Evolutionary conservation across 2,113 vertebrate species (phyloP).

Genomic region (Festucalex cinctus): DNA sequence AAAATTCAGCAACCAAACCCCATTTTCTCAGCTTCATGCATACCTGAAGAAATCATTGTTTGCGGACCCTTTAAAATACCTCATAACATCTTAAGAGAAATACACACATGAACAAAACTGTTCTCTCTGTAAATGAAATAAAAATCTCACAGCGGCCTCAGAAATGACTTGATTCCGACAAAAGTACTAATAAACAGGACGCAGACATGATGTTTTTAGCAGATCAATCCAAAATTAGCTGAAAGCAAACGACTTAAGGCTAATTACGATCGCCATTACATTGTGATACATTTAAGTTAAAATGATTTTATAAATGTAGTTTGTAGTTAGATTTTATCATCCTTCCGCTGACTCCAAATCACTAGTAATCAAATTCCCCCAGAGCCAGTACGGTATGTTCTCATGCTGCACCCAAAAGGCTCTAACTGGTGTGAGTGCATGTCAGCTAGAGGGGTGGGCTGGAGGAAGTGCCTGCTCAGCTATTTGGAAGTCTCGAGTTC

Average conservation of each 20-base stretch:
- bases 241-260: no score
- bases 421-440: neutral
- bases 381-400: neutral
- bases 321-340: neutral
- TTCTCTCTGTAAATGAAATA: no score
- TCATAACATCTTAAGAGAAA: neutral
- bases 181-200: no score
- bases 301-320: neutral
- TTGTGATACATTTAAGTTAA: no score
- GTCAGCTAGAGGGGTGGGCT: neutral
- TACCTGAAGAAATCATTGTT: neutral
- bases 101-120: neutral
- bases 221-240: no score
- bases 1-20: no score
- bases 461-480: neutral
- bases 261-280: no score
- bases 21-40: neutral
- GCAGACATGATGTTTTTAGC: no score
- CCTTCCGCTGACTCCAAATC: neutral
- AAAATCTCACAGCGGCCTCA: no score
- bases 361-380: neutral
- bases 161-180: no score
- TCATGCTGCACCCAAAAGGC: neutral
- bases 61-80: neutral
- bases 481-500: constrained; percentile 5